Conservation (phyloP, 2,888 invertebrate genomes). For the Epiblema foenella region DNA sequence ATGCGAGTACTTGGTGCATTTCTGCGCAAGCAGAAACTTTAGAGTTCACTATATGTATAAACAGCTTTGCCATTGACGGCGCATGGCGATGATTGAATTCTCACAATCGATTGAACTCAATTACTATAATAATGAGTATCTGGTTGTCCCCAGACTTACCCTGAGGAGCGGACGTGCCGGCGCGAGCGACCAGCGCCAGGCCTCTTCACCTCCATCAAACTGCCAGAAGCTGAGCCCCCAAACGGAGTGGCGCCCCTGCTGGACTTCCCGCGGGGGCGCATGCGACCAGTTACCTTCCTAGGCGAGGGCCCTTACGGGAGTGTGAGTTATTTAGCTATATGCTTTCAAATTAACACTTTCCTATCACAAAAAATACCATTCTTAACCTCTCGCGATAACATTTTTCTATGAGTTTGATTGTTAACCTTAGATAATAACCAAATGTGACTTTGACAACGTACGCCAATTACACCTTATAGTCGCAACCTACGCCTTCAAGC, state of each 20-base stretch:
- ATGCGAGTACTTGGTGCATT: no score
- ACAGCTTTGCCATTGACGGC: no score
- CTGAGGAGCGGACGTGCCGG: constrained; percentile 74
- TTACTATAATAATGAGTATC: background rate
- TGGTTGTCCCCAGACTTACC: constrained; percentile 65
- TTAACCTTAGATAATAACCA: no score
- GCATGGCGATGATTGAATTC: background rate
- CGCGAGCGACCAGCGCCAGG: constrained; percentile 89
- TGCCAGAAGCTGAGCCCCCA: constrained; percentile 88
- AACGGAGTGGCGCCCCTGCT: constrained; percentile 88
- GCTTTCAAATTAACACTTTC: background rate
- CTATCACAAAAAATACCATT: background rate
- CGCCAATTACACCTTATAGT: no score
- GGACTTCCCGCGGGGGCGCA: constrained; percentile 93
- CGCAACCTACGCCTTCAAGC: no score
- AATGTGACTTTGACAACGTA: no score
- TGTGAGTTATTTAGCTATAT: constrained; percentile 82
- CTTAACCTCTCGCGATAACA: background rate
- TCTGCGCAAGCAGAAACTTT: no score
- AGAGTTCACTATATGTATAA: no score
- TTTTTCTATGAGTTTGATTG: no score
- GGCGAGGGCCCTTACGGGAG: constrained; percentile 95
- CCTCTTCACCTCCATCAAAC: constrained; percentile 89
- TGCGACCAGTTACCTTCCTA: constrained; percentile 92
- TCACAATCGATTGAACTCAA: background rate